Evolutionary conservation across 2,113 vertebrate genomes (phyloP), one percentile per base, ranked within the genome.

Genomic region (Monopterus albus): DNA sequence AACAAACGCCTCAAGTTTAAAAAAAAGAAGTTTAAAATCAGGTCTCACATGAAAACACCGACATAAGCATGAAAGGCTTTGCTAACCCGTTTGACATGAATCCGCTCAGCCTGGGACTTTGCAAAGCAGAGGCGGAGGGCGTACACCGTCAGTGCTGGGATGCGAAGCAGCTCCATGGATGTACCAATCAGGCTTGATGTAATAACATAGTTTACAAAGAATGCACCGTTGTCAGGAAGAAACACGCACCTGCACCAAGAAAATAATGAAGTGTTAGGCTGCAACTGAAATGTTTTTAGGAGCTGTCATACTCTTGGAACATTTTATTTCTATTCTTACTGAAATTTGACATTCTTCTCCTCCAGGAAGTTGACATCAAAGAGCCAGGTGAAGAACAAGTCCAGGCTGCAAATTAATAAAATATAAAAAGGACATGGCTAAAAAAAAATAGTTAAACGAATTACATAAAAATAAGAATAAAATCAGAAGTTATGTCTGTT

Each of bases 131-230:
- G 96, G 29, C 96, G 96, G 15, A 93, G 63, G 0, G 93, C 88
- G 33, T 98, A 99, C 17, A 96, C 92, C 0, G 94, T 91, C 49
- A 99, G 94, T 0, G 95, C 95, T 0, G 97, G 97, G 78, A 97
- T 91, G 13, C 96, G 95, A 59, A 99, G 83, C 45, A 99, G 87
- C 68, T 97, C 97, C 96, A 97, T 96, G 15, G 95, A 93, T 0
- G 96, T 98, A 65, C 98, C 98, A 0, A 96, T 94, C 85, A 99
- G 79, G 74, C 96, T 95, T 25, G 97, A 93, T 0, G 97, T 99
- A 72, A 98, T 95, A 4, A 99, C 95, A 0, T 99, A 99, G 90
- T 97, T 99, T 42, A 98, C 94, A 0, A 99, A 99, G 91, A 99
- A 99, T 9, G 98, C 97, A 0, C 98, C 97, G 0, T 99, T 98